These are phyloP conservation scores for Lycocerus yunnanus DNA, from an alignment of 2,888 invertebrate genomes.

Conservation along the genomic window DNA sequence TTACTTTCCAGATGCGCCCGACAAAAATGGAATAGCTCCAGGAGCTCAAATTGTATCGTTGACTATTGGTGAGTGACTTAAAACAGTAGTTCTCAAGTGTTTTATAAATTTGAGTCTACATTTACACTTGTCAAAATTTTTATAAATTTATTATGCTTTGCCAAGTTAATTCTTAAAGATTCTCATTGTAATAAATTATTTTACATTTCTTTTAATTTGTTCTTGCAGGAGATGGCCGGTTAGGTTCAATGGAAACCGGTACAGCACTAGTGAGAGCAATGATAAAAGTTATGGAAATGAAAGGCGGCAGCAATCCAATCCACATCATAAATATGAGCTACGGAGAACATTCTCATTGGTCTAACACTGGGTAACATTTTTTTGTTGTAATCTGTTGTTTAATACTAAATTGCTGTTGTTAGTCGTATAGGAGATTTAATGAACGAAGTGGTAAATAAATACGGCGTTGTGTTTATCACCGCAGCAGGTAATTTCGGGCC, in stretches of 20 bases:
- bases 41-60: conserved; percentile 93
- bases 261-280: conserved; percentile 91
- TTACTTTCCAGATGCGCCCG: conserved; percentile 82
- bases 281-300: conserved; percentile 80
- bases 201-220: background rate
- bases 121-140: too few relatives aligned
- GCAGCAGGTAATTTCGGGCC: conserved; percentile 97
- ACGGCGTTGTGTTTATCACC: conserved; percentile 90
- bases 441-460: conserved; percentile 86
- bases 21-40: conserved; percentile 93
- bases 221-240: conserved; percentile 78
- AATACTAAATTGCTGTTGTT: conserved; percentile 37
- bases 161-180: too few relatives aligned
- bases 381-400: conserved; percentile 3
- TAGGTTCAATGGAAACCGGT: conserved; percentile 97
- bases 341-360: conserved; percentile 93
- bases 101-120: too few relatives aligned
- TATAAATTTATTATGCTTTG: too few relatives aligned
- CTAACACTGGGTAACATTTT: conserved; percentile 77
- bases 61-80: conserved; percentile 65
- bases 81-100: background rate
- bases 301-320: conserved; percentile 56
- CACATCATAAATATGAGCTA: conserved; percentile 99
- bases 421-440: conserved; percentile 86
- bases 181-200: background rate